phyloP scores from a whole-genome alignment of 2,113 vertebrate genomes.

The Canis aureus region DNA sequence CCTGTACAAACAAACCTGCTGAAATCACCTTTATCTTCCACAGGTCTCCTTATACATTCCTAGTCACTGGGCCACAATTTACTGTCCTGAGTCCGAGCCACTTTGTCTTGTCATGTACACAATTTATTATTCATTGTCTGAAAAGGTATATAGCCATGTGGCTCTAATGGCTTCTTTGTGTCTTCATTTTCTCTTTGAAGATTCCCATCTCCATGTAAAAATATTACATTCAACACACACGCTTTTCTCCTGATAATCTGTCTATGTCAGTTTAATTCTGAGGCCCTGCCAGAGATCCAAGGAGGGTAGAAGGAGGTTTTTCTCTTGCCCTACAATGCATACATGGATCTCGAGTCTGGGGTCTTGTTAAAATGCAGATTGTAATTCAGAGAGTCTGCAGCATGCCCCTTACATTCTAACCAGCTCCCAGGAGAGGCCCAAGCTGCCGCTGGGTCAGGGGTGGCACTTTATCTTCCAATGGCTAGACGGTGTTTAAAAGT shows the following conservation, averaged over 20 bases:
- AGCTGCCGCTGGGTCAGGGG: neutral
- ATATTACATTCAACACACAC: neutral
- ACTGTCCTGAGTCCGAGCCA: neutral
- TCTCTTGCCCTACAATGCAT: neutral
- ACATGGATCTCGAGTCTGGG: neutral
- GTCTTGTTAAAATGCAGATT: neutral
- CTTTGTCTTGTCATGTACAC: neutral
- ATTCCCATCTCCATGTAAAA: neutral
- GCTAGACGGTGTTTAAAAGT: neutral
- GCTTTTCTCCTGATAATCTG: neutral
- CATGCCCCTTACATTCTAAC: neutral
- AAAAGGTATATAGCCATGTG: neutral
- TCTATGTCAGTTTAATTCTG: neutral
- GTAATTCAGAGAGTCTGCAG: neutral
- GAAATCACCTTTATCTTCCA: neutral
- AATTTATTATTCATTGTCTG: neutral
- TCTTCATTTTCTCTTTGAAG: neutral
- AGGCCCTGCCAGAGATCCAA: neutral
- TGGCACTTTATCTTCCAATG: neutral
- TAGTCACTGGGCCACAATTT: neutral
- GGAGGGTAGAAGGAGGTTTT: neutral
- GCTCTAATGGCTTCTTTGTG: neutral
- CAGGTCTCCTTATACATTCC: neutral
- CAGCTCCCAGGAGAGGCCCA: neutral
- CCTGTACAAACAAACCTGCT: neutral